Evolutionary conservation across 2,797 vertebrate species (phyloP), one percentile per base, ranked within the genome.

Genomic region (Acrossocheilus wenchowensis): DNA sequence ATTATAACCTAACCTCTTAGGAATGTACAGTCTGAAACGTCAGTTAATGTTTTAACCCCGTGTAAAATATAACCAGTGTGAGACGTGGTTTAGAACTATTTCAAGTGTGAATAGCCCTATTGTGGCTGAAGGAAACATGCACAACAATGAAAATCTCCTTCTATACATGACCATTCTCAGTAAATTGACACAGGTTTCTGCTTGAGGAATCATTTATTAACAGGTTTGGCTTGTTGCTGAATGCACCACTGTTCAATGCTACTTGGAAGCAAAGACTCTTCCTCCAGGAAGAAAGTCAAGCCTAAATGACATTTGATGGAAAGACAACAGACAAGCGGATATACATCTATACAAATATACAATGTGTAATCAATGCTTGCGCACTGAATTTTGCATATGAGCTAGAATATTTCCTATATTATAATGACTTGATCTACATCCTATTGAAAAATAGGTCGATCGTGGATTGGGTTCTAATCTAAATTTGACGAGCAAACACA

Each of bases 191-290:
- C 36, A 84, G 62, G 78, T 60, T 85, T 78, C 83, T 54, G 73
- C 94, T 95, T 93, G 89, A 95, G 92, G 92, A 93, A 91, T 91
- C 45, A 64, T 96, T 97, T 97, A 97, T 97, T 97, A 90, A 93
- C 90, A 93, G 93, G 93, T 95, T 96, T 96, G 92, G 86, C 93
- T 95, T 94, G 91, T 93, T 95, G 92, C 93, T 95, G 94, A 95
- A 93, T 94, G 94, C 93, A 96, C 95, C 93, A 95, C 90, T 93
- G 87, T 94, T 90, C 91, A 95, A 93, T 94, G 91, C 91, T 95
- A 94, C 91, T 93, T 92, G 93, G 93, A 93, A 93, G 91, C 92
- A 92, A 91, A 93, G 92, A 93, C 92, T 94, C 94, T 91, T 91
- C 92, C 74, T 72, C 72, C 52, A 82, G 83, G 17, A 87, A 26